Percentiles rank a stretch among this genome's conserved stretches.
Evolutionary conservation across 2,113 vertebrate genomes (phyloP).

Genomic region (Pedionomus torquatus): DNA sequence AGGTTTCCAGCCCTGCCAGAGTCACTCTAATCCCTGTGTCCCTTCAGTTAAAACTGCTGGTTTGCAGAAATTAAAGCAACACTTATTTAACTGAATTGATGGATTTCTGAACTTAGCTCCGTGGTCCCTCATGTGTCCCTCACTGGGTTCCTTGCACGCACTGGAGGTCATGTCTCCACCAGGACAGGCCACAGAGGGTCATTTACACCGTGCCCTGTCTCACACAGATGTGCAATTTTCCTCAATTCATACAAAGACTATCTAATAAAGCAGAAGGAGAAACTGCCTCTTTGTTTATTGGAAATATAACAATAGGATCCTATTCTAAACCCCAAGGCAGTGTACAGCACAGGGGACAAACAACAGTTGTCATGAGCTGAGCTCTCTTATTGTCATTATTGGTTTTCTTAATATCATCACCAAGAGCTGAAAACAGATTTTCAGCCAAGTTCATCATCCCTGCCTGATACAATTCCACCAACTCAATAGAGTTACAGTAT

Average conservation of each 20-base stretch:
- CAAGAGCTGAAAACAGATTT: background rate
- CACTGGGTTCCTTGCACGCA: background rate
- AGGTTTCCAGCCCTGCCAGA: background rate
- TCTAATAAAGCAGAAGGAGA: background rate
- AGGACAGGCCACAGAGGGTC: background rate
- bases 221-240: background rate
- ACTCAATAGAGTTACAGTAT: background rate
- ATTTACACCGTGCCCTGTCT: rapidly evolving
- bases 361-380: background rate
- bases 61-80: background rate
- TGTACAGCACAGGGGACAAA: background rate
- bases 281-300: slow-evolving; percentile 22
- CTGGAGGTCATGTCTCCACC: background rate
- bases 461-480: background rate
- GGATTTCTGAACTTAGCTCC: background rate
- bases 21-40: rapidly evolving
- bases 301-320: slow-evolving; percentile 14
- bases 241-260: background rate
- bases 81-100: background rate
- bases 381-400: rapidly evolving
- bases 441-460: background rate
- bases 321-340: background rate
- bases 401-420: background rate
- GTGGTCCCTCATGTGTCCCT: too few relatives aligned
- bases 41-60: background rate